Conservation (phyloP, 2,113 vertebrate species). For the Leucosticte australis region DNA sequence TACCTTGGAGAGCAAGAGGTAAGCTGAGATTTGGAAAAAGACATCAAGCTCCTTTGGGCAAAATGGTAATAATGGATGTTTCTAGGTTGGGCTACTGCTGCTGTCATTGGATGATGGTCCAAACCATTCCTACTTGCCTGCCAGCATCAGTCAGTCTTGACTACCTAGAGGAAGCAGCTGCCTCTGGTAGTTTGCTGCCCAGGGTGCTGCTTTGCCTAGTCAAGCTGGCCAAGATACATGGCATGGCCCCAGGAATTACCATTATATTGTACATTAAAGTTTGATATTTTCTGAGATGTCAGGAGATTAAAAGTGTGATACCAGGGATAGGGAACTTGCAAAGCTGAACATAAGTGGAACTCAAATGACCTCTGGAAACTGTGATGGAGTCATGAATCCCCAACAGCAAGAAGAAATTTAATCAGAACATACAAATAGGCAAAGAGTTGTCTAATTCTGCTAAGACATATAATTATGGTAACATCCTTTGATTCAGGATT, state of each 20-base stretch:
- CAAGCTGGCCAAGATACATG: neutral
- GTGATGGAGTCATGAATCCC: neutral
- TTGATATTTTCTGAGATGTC: constrained; percentile 5
- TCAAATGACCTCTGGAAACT: neutral
- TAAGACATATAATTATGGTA: neutral
- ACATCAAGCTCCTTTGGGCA: neutral
- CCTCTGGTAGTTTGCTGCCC: neutral
- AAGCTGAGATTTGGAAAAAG: neutral
- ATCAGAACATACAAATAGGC: neutral
- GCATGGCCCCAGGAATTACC: neutral
- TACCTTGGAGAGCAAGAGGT: neutral
- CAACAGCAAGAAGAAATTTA: neutral
- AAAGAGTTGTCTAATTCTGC: neutral
- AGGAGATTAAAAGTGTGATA: neutral
- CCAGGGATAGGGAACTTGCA: neutral
- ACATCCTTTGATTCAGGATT: neutral
- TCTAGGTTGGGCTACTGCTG: neutral
- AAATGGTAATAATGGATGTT: neutral
- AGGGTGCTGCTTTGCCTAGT: neutral
- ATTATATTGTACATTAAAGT: neutral
- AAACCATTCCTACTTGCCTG: neutral
- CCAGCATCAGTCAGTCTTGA: neutral
- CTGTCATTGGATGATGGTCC: neutral
- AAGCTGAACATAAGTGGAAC: neutral
- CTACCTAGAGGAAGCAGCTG: neutral